These are phyloP conservation scores for Meghimatium bilineatum DNA, from an alignment of 2,888 invertebrate species.

Conservation along the genomic window DNA sequence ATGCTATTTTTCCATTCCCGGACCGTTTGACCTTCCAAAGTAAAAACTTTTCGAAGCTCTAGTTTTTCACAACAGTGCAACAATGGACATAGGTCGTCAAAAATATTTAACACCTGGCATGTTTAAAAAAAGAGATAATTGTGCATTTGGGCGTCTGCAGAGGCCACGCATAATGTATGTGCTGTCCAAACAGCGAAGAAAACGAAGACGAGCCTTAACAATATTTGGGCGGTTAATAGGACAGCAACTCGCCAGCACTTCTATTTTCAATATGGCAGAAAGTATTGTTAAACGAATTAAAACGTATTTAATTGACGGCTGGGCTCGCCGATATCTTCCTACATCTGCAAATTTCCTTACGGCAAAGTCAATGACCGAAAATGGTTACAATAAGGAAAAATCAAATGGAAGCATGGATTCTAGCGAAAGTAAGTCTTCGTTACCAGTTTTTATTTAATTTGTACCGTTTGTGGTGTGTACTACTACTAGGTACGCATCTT, in stretches of 20 bases:
- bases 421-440: background rate
- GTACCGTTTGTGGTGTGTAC: too few relatives aligned
- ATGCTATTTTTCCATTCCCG: background rate
- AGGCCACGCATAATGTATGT: background rate
- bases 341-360: background rate
- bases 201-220: background rate
- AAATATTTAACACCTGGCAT: background rate
- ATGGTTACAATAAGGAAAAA: background rate
- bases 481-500: too few relatives aligned
- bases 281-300: constrained; percentile 1
- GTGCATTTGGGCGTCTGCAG: too few relatives aligned
- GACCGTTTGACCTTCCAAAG: constrained; percentile 17
- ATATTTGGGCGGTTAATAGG: background rate
- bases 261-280: constrained; percentile 1
- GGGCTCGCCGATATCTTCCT: background rate
- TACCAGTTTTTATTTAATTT: too few relatives aligned
- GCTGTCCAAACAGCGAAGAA: background rate
- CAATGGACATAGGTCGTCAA: background rate
- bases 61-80: background rate
- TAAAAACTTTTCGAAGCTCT: background rate
- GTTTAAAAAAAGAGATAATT: background rate
- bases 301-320: background rate
- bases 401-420: background rate
- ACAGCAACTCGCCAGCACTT: background rate
- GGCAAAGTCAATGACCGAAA: background rate